These are phyloP conservation scores for Drosophila navojoa DNA, from an alignment of 1,140 invertebrate genomes.

Conservation along the genomic window DNA sequence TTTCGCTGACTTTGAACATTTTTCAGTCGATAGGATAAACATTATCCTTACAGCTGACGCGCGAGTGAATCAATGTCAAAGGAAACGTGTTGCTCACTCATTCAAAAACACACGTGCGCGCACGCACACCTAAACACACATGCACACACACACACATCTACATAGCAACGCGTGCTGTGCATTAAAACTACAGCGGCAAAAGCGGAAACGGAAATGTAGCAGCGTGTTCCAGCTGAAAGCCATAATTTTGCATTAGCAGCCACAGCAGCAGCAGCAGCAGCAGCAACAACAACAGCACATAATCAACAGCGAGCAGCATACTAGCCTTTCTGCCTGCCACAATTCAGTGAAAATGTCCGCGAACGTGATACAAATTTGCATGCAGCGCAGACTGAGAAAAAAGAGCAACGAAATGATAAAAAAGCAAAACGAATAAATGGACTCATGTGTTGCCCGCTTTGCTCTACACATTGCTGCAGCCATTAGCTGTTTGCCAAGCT, in stretches of 20 bases:
- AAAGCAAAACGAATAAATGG: constrained; percentile 44
- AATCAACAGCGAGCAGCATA: constrained; percentile 20
- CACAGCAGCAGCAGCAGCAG: constrained; percentile 18
- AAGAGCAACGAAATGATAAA: constrained; percentile 12
- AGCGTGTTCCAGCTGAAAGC: constrained; percentile 71
- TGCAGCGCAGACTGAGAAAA: constrained; percentile 30
- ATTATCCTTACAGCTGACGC: constrained; percentile 26
- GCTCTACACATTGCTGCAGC: constrained; percentile 9
- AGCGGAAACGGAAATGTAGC: constrained; percentile 74
- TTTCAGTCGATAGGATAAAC: constrained; percentile 28
- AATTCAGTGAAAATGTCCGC: constrained; percentile 60
- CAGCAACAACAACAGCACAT: constrained; percentile 11
- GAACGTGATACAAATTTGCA: constrained; percentile 74
- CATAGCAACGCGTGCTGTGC: constrained; percentile 19
- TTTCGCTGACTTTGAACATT: constrained; percentile 26
- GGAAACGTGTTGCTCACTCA: constrained; percentile 53
- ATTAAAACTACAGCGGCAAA: constrained; percentile 44
- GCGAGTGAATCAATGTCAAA: constrained; percentile 55
- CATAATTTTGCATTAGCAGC: constrained; percentile 77
- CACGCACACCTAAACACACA: constrained; percentile 18
- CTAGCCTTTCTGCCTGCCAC: constrained; percentile 42
- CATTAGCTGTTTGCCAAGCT: constrained; percentile 3
- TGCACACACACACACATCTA: background rate
- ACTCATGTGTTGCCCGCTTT: constrained; percentile 39
- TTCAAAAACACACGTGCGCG: constrained; percentile 40